Evolutionary conservation across 2,888 invertebrate species (phyloP), one percentile per base, ranked within the genome.

Genomic region (Rhagium mordax): DNA sequence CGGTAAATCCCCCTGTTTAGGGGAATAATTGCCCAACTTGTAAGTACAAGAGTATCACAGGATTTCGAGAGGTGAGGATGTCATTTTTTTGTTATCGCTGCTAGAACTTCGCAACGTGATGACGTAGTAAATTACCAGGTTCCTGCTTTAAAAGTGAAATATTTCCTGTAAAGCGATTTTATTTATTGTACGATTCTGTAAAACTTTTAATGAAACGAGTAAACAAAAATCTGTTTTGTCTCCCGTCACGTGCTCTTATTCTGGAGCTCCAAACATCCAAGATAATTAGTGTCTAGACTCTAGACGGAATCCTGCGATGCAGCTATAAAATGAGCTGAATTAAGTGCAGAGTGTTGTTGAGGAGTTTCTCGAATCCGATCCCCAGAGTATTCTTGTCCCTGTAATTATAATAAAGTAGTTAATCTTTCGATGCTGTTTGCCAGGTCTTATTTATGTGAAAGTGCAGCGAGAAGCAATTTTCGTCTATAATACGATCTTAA

Each of bases 1-100:
- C 16, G 29, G 29, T 59, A 59, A 15, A 59, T 59, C 57, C 15
- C 27, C 15, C 57, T 59, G 29, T 59, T 59, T 29, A 59, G 57
- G 18, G 18, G 29, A 41, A 59, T 59, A 59, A 59, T 59, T 59
- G 29, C 16, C 18, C 27, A 59, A n/a, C 27, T 20, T 59, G n/a
- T n/a, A 41, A n/a, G 41, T 41, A 41, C 41, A 41, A 3, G 41
- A 41, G n/a, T 41, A 41, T 13, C 41, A 41, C n/a, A 41, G 41
- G 41, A 41, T 41, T 41, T 15, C n/a, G 0, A 13, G n/a, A 41
- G 41, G n/a, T 41, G 41, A 41, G n/a, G 13, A 41, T 41, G 4
- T n/a, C 13, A 41, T 33, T 41, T 41, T 41, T 41, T 33, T 33
- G 33, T 33, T 41, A n/a, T n/a, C 4, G n/a, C n/a, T n/a, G 1